Evolutionary conservation across 2,113 vertebrate genomes (phyloP).

Genomic region (Prochilodus magdalenae): DNA sequence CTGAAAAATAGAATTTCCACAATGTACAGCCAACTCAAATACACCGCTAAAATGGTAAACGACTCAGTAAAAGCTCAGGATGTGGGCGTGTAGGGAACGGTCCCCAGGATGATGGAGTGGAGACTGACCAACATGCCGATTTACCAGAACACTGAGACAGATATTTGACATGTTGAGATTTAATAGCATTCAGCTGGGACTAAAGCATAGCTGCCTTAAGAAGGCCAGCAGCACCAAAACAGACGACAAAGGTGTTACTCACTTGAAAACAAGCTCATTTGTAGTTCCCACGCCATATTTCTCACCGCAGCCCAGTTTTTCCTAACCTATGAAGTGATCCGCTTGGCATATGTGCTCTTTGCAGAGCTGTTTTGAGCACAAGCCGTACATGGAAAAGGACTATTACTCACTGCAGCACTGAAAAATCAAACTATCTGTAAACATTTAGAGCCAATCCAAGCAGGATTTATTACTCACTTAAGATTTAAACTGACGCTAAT

Average conservation of each 20-base stretch:
- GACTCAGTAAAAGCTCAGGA: too few species aligned
- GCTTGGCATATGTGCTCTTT: neutral
- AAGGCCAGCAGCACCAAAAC: neutral
- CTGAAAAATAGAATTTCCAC: too few species aligned
- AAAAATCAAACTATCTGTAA: neutral
- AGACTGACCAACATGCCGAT: neutral
- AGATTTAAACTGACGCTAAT: neutral
- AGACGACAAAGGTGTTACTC: too few species aligned
- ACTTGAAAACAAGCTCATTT: neutral
- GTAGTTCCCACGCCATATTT: neutral
- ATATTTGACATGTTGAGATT: neutral
- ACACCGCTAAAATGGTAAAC: too few species aligned
- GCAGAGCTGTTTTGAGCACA: neutral
- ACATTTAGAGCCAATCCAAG: neutral
- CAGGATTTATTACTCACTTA: slow-evolving; percentile 1
- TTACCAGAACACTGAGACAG: neutral
- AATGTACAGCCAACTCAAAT: too few species aligned
- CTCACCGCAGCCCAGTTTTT: neutral
- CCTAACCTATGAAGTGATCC: neutral
- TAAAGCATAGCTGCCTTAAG: neutral
- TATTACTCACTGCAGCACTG: neutral
- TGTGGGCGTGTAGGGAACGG: too few species aligned
- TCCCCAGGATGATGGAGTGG: too few species aligned
- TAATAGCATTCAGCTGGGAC: neutral
- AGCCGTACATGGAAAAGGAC: neutral